A percentile compares a stretch with the other conserved stretches of the same genome.
Conservation (phyloP, 2,797 vertebrate species). For the Gallinago solitaria region DNA sequence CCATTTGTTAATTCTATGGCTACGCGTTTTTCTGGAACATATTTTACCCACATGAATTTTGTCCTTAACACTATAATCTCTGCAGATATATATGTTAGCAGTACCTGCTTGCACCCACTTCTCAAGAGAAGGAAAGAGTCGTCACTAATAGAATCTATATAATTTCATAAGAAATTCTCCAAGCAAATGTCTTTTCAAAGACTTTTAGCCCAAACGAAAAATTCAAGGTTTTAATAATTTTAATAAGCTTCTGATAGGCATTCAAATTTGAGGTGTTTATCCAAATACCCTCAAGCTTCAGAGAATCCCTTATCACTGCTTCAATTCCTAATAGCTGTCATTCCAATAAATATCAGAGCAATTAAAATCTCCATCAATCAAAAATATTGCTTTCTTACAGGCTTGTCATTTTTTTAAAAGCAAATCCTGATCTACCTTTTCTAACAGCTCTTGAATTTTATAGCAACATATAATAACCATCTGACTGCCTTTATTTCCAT, state of each 20-base stretch:
- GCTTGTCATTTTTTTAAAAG: conserved; percentile 74
- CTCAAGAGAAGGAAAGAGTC: conserved; percentile 11
- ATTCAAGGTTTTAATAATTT: conserved; percentile 61
- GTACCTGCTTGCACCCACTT: background rate
- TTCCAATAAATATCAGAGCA: conserved; percentile 69
- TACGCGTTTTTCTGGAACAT: conserved; percentile 1
- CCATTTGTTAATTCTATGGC: conserved; percentile 28
- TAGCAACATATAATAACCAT: conserved; percentile 79
- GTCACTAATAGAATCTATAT: background rate
- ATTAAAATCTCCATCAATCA: conserved; percentile 49
- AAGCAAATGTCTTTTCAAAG: conserved; percentile 45
- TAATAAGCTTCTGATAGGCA: conserved; percentile 63
- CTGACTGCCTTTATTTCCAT: conserved; percentile 80
- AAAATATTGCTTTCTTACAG: conserved; percentile 60
- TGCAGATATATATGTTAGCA: background rate
- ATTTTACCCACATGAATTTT: conserved; percentile 32
- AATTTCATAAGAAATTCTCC: conserved; percentile 23
- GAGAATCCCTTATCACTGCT: conserved; percentile 51
- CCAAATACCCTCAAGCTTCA: conserved; percentile 69
- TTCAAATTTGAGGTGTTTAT: conserved; percentile 66
- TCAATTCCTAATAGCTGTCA: conserved; percentile 57
- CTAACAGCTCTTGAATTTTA: conserved; percentile 78
- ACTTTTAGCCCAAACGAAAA: conserved; percentile 57
- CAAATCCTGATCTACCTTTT: conserved; percentile 78
- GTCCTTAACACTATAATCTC: background rate